Percentiles rank a stretch among this genome's conserved stretches.
phyloP scores from a whole-genome alignment of 1,140 invertebrate species.

The Chymomyza costata region DNA sequence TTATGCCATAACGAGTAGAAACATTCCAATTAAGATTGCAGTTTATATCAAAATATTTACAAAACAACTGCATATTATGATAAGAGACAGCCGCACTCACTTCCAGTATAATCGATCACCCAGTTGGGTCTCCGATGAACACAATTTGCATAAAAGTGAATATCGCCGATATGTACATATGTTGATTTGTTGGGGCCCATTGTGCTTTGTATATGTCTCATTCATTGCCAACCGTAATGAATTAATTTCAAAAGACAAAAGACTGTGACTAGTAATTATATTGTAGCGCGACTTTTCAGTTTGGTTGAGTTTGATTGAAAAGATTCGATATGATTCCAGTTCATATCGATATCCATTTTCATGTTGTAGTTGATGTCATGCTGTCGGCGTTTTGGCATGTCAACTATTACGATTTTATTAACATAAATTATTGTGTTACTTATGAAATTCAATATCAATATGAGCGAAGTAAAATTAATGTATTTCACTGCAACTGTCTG shows the following conservation, averaged over 20 bases:
- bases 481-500: constrained; percentile 25
- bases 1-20: too few species aligned
- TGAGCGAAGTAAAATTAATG: constrained; percentile 53
- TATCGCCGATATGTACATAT: too few species aligned
- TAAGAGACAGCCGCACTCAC: constrained; percentile 43
- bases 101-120: constrained; percentile 68
- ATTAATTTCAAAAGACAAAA: constrained; percentile 28
- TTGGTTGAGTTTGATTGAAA: constrained; percentile 64
- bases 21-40: constrained; percentile 51
- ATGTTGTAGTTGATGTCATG: constrained; percentile 20
- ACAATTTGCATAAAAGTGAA: constrained; percentile 19
- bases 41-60: constrained; percentile 64
- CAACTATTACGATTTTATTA: constrained; percentile 55
- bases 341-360: constrained; percentile 22
- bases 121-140: constrained; percentile 38
- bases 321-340: constrained; percentile 40
- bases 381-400: constrained; percentile 37
- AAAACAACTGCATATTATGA: constrained; percentile 69
- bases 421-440: constrained; percentile 49
- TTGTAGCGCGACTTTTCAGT: too few species aligned
- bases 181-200: too few species aligned
- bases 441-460: too few species aligned
- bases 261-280: too few species aligned
- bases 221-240: constrained; percentile 15
- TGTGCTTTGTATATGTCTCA: constrained; percentile 3